Evolutionary conservation across 1,140 invertebrate genomes (phyloP).

Genomic region (Camponotus floridanus): DNA sequence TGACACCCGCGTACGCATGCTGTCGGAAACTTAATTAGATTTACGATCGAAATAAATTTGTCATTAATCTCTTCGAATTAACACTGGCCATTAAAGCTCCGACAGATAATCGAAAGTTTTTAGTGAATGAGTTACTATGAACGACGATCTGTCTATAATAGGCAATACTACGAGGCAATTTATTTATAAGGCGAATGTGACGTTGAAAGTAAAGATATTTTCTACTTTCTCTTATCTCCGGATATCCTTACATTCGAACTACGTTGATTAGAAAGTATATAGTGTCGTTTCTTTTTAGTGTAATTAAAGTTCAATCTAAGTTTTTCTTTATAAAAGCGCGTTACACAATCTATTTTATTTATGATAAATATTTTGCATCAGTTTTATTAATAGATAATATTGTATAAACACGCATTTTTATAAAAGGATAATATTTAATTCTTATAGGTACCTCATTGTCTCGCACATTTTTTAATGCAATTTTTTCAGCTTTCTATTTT

Average conservation of each 20-base stretch:
- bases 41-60: constrained; percentile 31
- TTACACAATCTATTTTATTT: neutral
- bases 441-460: neutral
- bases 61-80: constrained; percentile 1
- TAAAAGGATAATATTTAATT: constrained; percentile 15
- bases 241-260: constrained; percentile 21
- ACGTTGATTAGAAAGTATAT: constrained; percentile 33
- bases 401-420: neutral
- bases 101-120: neutral
- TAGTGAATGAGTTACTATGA: neutral
- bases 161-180: constrained; percentile 8
- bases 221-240: constrained; percentile 45
- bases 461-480: neutral
- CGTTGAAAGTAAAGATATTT: constrained; percentile 36
- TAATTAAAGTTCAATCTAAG: neutral
- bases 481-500: neutral
- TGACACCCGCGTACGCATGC: constrained; percentile 32
- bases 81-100: neutral
- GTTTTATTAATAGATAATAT: neutral
- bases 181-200: constrained; percentile 34
- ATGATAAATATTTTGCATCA: constrained; percentile 7
- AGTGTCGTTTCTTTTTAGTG: neutral
- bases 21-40: neutral
- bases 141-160: neutral
- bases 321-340: no score